Evolutionary conservation across 2,797 vertebrate genomes (phyloP).

Genomic region (Chromis chromis): DNA sequence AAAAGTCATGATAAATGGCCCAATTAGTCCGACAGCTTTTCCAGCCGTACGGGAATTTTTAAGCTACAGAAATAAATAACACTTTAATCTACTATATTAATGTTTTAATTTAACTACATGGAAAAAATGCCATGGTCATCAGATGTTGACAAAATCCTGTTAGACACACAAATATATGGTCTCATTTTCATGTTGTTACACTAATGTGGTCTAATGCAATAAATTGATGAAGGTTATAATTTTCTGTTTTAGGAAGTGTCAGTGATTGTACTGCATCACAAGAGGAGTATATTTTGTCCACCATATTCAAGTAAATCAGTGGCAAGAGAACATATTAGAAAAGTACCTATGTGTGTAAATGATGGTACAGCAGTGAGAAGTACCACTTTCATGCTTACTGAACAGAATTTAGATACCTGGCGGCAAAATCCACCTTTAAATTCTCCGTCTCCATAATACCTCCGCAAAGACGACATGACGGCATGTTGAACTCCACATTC

Average conservation of each 20-base stretch:
- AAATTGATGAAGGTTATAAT: not conserved
- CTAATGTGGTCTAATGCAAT: not conserved
- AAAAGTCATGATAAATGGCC: not conserved
- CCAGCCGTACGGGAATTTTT: not conserved
- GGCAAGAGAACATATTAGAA: not conserved
- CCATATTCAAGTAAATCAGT: not conserved
- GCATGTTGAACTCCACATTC: constrained; percentile 6
- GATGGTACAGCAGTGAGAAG: not conserved
- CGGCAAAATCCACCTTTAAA: not conserved
- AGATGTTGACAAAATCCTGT: too few species aligned
- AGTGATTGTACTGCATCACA: not conserved
- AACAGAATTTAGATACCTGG: not conserved
- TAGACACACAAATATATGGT: not conserved
- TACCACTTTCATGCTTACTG: constrained; percentile 1
- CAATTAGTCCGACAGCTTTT: not conserved
- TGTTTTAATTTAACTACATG: too few species aligned
- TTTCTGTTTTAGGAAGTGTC: not conserved
- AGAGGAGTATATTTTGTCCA: not conserved
- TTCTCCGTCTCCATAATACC: not conserved
- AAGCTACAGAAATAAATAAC: not conserved
- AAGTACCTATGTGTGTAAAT: not conserved
- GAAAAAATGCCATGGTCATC: too few species aligned
- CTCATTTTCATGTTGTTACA: too few species aligned
- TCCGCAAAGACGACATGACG: not conserved
- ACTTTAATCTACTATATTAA: not conserved